These are phyloP conservation scores for Hyaena hyaena DNA, from an alignment of 2,113 vertebrate genomes.

Conservation along the genomic window DNA sequence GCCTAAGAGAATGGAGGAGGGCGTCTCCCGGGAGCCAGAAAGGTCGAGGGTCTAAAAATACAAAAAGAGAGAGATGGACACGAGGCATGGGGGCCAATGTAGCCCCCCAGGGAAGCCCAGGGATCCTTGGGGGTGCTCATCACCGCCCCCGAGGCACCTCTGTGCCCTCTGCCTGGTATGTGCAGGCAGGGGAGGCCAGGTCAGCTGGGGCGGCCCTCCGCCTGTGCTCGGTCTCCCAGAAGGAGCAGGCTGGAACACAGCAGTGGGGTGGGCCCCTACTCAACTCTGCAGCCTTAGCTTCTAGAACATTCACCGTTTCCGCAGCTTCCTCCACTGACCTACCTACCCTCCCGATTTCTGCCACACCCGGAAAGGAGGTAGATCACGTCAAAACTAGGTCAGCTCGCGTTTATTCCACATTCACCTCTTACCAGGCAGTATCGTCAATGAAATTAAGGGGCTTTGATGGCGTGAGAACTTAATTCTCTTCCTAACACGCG, in stretches of 20 bases:
- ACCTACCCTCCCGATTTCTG: too few species aligned
- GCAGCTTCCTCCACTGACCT: neutral
- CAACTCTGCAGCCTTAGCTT: neutral
- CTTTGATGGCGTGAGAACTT: neutral
- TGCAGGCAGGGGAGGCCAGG: neutral
- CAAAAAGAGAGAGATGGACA: conserved; percentile 50
- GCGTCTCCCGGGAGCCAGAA: conserved; percentile 79
- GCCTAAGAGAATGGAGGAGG: conserved; percentile 77
- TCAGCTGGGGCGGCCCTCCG: neutral
- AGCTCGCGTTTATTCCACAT: neutral
- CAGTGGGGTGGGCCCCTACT: too few species aligned
- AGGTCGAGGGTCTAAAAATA: conserved; percentile 79
- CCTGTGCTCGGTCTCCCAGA: neutral
- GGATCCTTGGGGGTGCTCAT: neutral
- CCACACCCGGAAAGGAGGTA: neutral
- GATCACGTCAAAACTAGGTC: neutral
- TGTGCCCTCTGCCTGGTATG: neutral
- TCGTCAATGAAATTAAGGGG: neutral
- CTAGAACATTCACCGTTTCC: neutral
- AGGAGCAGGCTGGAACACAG: neutral
- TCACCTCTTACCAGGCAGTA: neutral
- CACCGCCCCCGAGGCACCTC: neutral
- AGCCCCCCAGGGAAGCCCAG: neutral
- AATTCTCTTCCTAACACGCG: neutral
- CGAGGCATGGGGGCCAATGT: neutral